phyloP scores from a whole-genome alignment of 2,888 invertebrate genomes.

The Sclerodermus sp. region DNA sequence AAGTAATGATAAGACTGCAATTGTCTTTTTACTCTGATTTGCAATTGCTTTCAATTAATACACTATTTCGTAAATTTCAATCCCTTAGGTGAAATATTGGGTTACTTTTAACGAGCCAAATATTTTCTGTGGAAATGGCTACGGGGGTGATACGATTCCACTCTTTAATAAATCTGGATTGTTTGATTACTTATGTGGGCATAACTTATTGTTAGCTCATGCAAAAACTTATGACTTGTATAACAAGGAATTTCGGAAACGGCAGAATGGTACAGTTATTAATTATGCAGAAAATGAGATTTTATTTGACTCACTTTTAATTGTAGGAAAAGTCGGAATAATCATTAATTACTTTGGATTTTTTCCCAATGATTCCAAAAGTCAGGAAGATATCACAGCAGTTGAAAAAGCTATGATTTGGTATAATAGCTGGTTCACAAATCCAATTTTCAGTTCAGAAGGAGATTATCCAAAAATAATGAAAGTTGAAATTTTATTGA shows the following conservation, averaged over 20 bases:
- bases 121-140: conserved; percentile 43
- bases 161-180: neutral
- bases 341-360: conserved; percentile 63
- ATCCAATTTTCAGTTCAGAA: conserved; percentile 66
- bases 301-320: neutral
- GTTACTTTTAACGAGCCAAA: conserved; percentile 76
- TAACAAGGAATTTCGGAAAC: conserved; percentile 61
- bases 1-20: too few species aligned
- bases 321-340: conserved; percentile 63
- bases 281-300: neutral
- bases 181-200: conserved; percentile 62
- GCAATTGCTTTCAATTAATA: too few species aligned
- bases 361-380: conserved; percentile 55
- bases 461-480: conserved; percentile 72
- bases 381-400: conserved; percentile 60
- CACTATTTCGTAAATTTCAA: neutral
- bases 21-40: too few species aligned
- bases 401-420: conserved; percentile 62
- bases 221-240: conserved; percentile 65
- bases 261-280: conserved; percentile 59
- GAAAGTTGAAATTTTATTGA: conserved; percentile 62
- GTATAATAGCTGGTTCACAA: conserved; percentile 68
- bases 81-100: conserved; percentile 61
- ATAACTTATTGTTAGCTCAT: conserved; percentile 68
- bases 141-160: neutral